Base-by-base conservation (phyloP, 2,888 invertebrate species). In the Rugalucina vietnamica region DNA sequence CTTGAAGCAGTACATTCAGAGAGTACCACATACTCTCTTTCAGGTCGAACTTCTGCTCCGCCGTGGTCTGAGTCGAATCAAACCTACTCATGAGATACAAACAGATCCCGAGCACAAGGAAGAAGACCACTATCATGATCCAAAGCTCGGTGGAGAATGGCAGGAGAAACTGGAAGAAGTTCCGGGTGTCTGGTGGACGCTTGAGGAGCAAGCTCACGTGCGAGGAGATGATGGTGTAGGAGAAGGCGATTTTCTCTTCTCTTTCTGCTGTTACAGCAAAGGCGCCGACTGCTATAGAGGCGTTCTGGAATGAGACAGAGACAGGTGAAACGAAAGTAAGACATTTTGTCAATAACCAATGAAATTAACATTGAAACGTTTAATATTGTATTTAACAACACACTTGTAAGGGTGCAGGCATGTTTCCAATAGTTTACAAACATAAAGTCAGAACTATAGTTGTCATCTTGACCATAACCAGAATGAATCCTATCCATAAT, bases 11-110 rank as follows among this genome's bases (percentile, higher is more conserved):
- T 34, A 93, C 91, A 71, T 92, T 93, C n/a, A 92, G 75, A 1
- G 92, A 90, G 81, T 93, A 93, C 93, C 93, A 93, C 75, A 91
- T 85, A 76, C 92, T 93, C 75, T 93, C 93, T 81, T 92, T 92
- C 14, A 93, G 82, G 84, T 93, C 91, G 83, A 93, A 93, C 70
- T 86, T 88, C 76, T 91, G 91, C 50, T 90, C 90, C 4, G 89
- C 85, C 5, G 81, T 86, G 14, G 84, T 76, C 76, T 92, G 92
- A 0, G 92, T 93, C 37, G 90, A 89, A 76, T 93, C 93, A 72
- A 90, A 93, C 36, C 88, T 87, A 54, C 89, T 90, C 92, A 93
- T 93, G n/a, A 91, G 81, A 75, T 84, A 93, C n/a, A 93, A 84
- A 0, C 92, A 87, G 0, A 89, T 54, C 1, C 91, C 92, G 0